A percentile compares a stretch with the other conserved stretches of the same genome.
Conservation (phyloP, 2,797 vertebrate genomes). For the Mionectes olivaceus region DNA sequence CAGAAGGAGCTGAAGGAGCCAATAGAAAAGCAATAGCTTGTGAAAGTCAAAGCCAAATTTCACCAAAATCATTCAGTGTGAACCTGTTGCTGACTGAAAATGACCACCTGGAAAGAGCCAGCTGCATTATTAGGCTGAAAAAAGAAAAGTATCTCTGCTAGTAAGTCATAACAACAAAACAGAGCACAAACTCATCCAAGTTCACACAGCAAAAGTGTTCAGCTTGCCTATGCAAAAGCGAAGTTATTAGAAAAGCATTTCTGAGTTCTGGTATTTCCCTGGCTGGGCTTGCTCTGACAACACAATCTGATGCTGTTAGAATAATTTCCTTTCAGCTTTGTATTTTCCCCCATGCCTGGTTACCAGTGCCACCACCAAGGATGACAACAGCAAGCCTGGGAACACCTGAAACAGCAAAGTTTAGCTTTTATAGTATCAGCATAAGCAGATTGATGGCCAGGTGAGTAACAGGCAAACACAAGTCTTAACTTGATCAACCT, state of each 20-base stretch:
- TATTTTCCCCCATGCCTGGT: neutral
- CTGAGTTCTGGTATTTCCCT: neutral
- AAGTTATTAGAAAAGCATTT: neutral
- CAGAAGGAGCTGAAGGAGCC: neutral
- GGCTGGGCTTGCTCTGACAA: neutral
- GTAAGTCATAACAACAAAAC: rapidly evolving
- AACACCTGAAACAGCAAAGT: neutral
- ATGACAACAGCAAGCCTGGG: neutral
- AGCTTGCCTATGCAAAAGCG: neutral
- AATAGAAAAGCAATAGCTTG: neutral
- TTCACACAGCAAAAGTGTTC: neutral
- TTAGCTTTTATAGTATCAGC: neutral
- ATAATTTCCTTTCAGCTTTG: neutral
- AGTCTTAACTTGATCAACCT: neutral
- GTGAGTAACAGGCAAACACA: neutral
- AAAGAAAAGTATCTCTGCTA: neutral
- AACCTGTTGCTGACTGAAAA: neutral
- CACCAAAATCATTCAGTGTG: neutral
- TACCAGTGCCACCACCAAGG: neutral
- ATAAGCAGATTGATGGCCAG: neutral
- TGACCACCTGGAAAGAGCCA: neutral
- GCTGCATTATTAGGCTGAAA: neutral
- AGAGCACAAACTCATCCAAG: neutral
- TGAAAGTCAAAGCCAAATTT: neutral
- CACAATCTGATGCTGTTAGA: neutral